These are phyloP conservation scores for Mastomys coucha DNA, from an alignment of 2,113 vertebrate species.

Conservation along the genomic window DNA sequence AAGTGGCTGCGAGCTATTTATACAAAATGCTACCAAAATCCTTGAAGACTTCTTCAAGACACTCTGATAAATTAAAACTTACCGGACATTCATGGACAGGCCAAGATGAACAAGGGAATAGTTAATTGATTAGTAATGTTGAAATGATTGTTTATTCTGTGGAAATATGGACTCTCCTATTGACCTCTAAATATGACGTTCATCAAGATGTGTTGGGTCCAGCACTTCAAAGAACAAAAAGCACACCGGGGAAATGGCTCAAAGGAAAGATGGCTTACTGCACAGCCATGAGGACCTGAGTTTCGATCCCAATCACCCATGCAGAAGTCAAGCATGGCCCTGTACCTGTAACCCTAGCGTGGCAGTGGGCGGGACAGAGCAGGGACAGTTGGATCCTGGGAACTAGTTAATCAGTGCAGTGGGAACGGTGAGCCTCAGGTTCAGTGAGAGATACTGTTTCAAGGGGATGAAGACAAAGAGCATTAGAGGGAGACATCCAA, in stretches of 20 bases:
- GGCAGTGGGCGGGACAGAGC: fast-evolving
- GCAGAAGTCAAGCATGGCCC: not conserved
- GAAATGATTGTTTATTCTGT: not conserved
- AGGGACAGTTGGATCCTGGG: not conserved
- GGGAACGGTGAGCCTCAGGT: not conserved
- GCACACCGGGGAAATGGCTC: no score
- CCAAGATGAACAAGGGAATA: not conserved
- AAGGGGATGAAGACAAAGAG: no score
- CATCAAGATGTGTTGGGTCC: not conserved
- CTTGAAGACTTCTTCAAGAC: not conserved
- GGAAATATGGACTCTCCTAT: not conserved
- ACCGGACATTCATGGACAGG: not conserved
- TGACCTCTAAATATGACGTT: not conserved
- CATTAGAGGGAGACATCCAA: no score
- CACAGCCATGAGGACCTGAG: not conserved
- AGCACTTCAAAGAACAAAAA: not conserved
- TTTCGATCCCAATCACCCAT: not conserved
- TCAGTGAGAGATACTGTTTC: not conserved
- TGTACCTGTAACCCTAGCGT: not conserved
- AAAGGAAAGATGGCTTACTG: not conserved
- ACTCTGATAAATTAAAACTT: not conserved
- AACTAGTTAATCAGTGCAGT: not conserved
- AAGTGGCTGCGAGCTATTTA: not conserved
- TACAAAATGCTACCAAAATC: not conserved
- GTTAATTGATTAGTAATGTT: not conserved